Evolutionary conservation across 2,888 invertebrate species (phyloP), one percentile per base, ranked within the genome.

Genomic region (Agrotis exclamationis): DNA sequence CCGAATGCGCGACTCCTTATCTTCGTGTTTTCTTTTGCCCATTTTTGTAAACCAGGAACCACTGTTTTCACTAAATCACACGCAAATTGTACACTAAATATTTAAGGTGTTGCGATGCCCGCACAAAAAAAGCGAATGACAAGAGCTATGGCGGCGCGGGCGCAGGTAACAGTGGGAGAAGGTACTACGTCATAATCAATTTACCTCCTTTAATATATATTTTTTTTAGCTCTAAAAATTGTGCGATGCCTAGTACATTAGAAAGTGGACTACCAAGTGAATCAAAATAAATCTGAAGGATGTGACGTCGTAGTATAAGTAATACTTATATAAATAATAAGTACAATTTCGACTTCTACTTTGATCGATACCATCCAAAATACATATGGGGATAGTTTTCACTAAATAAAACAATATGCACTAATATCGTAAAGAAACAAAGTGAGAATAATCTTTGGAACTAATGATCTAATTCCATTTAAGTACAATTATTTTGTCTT

Each of bases 241-340:
- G 57, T 57, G 57, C 20, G 39, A 57, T 57, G 57, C 57, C 57
- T 57, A 45, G 56, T 56, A 56, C 56, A 39, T 56, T 45, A 58
- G 58, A 22, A 58, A 58, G 58, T 58, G 58, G 22, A 58, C 58
- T 45, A 58, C 58, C 16, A 58, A 58, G 58, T 58, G 58, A 58
- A 58, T 58, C 9, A 28, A 59, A 39, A 59, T 47, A 47, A 45
- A 59, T 59, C 59, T 59, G 45, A 28, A 45, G 45, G 45, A 24
- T 58, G 58, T 58, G 58, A 58, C 45, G 45, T 45, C 45, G 45
- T 45, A 45, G 16, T 45, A 28, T 28, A 28, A 24, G n/a, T n/a
- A n/a, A n/a, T n/a, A n/a, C n/a, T n/a, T n/a, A n/a, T n/a, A n/a
- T n/a, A n/a, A n/a, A n/a, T n/a, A n/a, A n/a, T n/a, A n/a, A n/a